These are phyloP conservation scores for Netelia melanura DNA, from an alignment of 2,888 invertebrate genomes.

Conservation along the genomic window DNA sequence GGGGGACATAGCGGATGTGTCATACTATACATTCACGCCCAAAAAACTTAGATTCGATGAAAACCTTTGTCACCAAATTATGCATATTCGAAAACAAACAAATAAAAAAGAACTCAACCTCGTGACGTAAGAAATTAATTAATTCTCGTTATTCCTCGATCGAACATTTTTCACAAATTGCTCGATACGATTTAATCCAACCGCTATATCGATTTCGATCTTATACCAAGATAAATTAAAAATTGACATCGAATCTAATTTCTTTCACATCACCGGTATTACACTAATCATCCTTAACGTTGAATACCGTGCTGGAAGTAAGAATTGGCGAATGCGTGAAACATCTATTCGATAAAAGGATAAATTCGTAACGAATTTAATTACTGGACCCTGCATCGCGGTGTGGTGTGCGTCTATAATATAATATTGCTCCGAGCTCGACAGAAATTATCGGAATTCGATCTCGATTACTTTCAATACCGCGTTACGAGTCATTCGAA, in stretches of 20 bases:
- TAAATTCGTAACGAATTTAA: neutral
- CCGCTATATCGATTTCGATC: neutral
- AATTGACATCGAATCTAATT: neutral
- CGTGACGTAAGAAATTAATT: no score
- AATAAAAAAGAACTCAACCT: no score
- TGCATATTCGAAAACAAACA: neutral
- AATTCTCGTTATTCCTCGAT: no score
- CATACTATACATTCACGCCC: neutral
- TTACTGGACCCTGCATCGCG: conserved; percentile 37
- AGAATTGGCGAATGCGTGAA: neutral
- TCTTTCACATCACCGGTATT: neutral
- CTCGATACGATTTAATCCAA: neutral
- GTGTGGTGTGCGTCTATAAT: conserved; percentile 23
- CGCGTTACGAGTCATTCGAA: no score
- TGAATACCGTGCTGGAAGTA: neutral
- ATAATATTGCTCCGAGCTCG: neutral
- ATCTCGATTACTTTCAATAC: no score
- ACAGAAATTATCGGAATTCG: neutral
- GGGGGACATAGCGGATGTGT: neutral
- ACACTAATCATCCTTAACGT: neutral
- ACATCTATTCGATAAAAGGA: neutral
- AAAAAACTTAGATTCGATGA: neutral
- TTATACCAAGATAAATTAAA: neutral
- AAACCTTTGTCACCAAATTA: neutral
- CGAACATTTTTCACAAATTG: no score